Evolutionary conservation across 1,140 invertebrate genomes (phyloP), one percentile per base, ranked within the genome.

Genomic region (Phymorhynchus buccinoides): DNA sequence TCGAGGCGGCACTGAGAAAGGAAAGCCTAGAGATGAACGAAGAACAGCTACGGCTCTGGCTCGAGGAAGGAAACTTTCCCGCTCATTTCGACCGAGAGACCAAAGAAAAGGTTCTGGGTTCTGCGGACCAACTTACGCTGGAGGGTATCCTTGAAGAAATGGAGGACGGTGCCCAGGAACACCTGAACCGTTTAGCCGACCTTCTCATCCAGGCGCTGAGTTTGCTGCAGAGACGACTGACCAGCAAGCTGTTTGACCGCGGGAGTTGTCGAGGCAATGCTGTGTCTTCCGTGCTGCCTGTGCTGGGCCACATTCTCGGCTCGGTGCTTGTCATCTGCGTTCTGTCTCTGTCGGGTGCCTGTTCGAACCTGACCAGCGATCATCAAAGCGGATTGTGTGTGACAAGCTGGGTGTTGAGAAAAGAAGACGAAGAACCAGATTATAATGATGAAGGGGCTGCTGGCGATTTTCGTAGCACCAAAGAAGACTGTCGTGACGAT

Each of bases 231-330:
- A 75, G 18, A 39, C 39, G 73, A 22, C 14, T 41, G 35, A 41
- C 73, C 73, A 75, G 37, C 32, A 75, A 75, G 27, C 73, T 75
- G 35, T 75, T 75, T 75, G 73, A 75, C 37, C 73, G 73, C 73
- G 27, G 30, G 3, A 41, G 73, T 27, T 39, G 73, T 27, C 39
- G 18, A 41, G 42, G 16, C 18, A 22, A 16, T 16, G 73, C 73
- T 16, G 27, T 75, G 73, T 7, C 73, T 16, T 9, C 32, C 37
- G 73, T 75, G 32, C 18, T 75, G 14, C 73, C 32, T 22, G 73
- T 75, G 32, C 73, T 75, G 32, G 73, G 73, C 37, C 73, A 75
- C 73, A 75, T 75, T 41, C 73, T 75, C 37, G 73, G 32, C 2
- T 75, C 73, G 14, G 73, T 75, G 32, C 6, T 41, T 41, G 73